Conservation (phyloP, 2,797 vertebrate genomes). For the Pitangus sulphuratus region DNA sequence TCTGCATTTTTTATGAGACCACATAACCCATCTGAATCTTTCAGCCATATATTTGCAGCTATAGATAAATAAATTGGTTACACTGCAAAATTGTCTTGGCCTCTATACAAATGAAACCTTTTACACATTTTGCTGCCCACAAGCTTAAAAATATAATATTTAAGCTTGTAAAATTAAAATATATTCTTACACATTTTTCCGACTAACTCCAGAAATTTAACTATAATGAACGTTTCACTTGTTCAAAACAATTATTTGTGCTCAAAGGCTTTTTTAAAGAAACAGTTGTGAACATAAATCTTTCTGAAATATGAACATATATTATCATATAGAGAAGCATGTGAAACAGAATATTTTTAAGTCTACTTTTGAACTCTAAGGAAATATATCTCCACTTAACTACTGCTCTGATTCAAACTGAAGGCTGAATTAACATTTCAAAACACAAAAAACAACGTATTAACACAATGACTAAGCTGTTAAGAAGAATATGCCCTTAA, state of each 20-base stretch:
- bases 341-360: neutral
- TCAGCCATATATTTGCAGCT: neutral
- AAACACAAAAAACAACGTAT: neutral
- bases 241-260: neutral
- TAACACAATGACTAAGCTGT: neutral
- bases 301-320: neutral
- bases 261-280: neutral
- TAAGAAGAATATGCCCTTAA: neutral
- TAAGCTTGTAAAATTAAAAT: neutral
- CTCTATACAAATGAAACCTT: neutral
- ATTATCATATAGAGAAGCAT: neutral
- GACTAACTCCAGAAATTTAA: neutral
- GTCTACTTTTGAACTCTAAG: neutral
- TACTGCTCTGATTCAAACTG: neutral
- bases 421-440: neutral
- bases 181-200: neutral
- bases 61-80: neutral
- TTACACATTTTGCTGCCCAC: neutral
- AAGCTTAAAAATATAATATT: neutral
- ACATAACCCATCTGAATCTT: neutral
- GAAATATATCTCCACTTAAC: neutral
- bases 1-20: slow-evolving; percentile 2
- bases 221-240: neutral
- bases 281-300: neutral
- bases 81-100: neutral